These are phyloP conservation scores for Enhydra lutris DNA, from an alignment of 2,113 vertebrate genomes.

Conservation along the genomic window DNA sequence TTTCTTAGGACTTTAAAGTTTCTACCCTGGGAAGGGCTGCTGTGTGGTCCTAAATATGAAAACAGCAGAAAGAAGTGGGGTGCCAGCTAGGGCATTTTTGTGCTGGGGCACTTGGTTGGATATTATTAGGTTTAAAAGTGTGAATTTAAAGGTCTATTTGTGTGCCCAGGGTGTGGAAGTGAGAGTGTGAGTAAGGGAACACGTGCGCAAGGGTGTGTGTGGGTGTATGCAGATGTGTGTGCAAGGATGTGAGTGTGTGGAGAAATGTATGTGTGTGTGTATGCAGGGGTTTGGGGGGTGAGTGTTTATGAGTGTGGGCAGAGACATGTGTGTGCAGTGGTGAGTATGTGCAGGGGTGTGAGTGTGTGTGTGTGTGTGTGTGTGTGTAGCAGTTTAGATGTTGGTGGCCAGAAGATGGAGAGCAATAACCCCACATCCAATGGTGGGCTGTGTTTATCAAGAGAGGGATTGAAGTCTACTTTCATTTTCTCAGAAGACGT, in stretches of 20 bases:
- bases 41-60: background rate
- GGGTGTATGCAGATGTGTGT: background rate
- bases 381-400: background rate
- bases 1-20: background rate
- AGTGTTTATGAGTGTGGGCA: background rate
- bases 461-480: background rate
- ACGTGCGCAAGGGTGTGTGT: background rate
- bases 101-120: background rate
- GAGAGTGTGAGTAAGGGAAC: background rate
- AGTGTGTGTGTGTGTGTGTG: too few species aligned
- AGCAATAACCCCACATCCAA: background rate
- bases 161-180: background rate
- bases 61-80: background rate
- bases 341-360: background rate
- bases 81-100: background rate
- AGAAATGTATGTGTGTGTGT: background rate
- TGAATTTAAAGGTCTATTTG: background rate
- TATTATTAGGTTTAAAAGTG: background rate
- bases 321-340: background rate
- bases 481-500: conserved; percentile 7
- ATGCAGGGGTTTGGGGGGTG: too few species aligned
- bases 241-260: background rate
- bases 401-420: background rate
- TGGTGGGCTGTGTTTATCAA: background rate
- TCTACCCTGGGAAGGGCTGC: background rate